Percentiles rank a stretch among this genome's conserved stretches.
These are phyloP conservation scores for Lacerta agilis DNA, from an alignment of 2,797 vertebrate species.

Conservation along the genomic window DNA sequence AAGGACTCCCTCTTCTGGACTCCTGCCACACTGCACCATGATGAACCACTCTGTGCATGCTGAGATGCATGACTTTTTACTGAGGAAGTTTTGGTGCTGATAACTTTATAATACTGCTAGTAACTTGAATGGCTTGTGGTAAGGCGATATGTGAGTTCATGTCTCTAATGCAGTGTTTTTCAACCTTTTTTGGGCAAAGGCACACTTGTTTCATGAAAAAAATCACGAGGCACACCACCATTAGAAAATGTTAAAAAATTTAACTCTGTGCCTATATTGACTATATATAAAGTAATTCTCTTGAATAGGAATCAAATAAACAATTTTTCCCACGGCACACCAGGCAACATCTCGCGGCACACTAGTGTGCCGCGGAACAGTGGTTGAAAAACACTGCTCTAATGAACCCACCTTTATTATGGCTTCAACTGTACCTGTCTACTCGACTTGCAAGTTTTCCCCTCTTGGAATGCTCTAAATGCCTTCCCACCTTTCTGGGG, in stretches of 20 bases:
- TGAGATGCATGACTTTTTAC: neutral
- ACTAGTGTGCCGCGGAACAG: no score
- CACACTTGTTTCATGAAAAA: no score
- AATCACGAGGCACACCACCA: no score
- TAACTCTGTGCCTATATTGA: no score
- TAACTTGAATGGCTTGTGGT: neutral
- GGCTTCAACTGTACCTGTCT: neutral
- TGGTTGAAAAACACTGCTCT: no score
- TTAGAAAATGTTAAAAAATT: no score
- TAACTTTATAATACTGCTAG: neutral
- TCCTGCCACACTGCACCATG: neutral
- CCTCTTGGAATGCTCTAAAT: neutral
- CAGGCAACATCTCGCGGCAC: no score
- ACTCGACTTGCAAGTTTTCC: neutral
- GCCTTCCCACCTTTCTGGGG: neutral
- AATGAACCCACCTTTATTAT: neutral
- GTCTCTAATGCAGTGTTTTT: no score
- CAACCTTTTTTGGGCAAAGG: no score
- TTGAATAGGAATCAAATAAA: no score
- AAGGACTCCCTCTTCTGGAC: conserved; percentile 1
- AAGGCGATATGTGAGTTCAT: neutral
- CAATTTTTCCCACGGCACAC: no score
- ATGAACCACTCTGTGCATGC: neutral
- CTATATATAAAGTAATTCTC: no score
- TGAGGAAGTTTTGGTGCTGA: neutral